Percentiles rank a stretch among this genome's conserved stretches.
Conservation (phyloP, 2,113 vertebrate species). For the Scomber scombrus region DNA sequence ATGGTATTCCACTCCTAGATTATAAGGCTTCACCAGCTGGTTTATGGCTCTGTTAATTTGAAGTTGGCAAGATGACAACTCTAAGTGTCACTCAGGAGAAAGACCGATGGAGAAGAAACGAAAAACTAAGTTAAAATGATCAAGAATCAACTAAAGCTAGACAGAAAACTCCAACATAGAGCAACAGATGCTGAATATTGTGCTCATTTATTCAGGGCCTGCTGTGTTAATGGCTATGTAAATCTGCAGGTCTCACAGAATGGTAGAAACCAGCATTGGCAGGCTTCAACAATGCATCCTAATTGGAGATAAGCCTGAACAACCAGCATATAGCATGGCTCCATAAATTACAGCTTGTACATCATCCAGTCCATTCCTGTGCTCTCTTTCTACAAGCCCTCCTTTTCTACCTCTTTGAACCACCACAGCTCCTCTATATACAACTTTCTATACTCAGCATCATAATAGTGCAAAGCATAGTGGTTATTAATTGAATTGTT, state of each 20-base stretch:
- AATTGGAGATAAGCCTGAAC: slow-evolving; percentile 86
- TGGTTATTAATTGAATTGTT: too few species aligned
- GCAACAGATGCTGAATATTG: slow-evolving; percentile 76
- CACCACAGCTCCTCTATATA: too few species aligned
- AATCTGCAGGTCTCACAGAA: slow-evolving; percentile 76
- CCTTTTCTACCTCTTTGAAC: slow-evolving; percentile 9
- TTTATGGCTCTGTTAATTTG: slow-evolving; percentile 61
- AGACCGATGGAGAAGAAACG: slow-evolving; percentile 20
- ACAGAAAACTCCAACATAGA: slow-evolving; percentile 48
- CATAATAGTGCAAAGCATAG: too few species aligned
- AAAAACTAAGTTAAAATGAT: slow-evolving; percentile 17
- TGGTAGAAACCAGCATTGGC: slow-evolving; percentile 77
- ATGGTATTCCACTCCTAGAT: slow-evolving; percentile 42
- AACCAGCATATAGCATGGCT: slow-evolving; percentile 77
- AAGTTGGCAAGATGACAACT: slow-evolving; percentile 66
- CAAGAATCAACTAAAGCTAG: slow-evolving; percentile 5
- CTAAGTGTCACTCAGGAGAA: slow-evolving; percentile 41
- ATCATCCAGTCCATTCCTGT: slow-evolving; percentile 27
- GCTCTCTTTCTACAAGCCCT: slow-evolving; percentile 1
- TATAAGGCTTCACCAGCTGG: slow-evolving; percentile 60
- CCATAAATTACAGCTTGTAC: slow-evolving; percentile 79
- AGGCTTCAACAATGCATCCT: slow-evolving; percentile 80
- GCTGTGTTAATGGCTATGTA: slow-evolving; percentile 81
- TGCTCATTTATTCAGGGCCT: slow-evolving; percentile 78
- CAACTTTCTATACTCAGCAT: too few species aligned